Evolutionary conservation across 2,888 invertebrate genomes (phyloP).

Genomic region (Stenotaenia linearis): DNA sequence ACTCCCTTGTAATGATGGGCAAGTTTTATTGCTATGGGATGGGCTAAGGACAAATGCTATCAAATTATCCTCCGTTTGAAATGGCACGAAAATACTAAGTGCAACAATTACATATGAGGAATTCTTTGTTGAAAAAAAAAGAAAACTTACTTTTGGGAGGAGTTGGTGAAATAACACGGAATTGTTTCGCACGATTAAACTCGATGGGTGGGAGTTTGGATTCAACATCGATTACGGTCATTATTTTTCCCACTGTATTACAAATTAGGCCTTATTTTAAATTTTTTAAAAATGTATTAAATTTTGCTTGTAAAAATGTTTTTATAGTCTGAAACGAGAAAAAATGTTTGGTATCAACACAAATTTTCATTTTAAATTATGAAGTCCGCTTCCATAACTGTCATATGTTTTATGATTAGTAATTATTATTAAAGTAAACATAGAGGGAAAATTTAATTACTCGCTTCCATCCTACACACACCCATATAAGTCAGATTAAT

Average conservation of each 20-base stretch:
- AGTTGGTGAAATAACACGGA: background rate
- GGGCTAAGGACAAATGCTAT: background rate
- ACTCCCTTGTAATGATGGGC: background rate
- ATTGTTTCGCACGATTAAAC: background rate
- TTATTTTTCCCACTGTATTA: background rate
- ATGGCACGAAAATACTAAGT: background rate
- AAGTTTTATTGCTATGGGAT: background rate
- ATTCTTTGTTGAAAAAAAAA: background rate
- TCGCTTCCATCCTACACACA: too few relatives aligned
- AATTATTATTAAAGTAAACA: conserved; percentile 9
- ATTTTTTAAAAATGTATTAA: too few relatives aligned
- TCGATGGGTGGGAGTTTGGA: background rate
- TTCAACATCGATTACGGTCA: background rate
- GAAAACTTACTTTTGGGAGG: background rate
- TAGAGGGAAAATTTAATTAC: background rate
- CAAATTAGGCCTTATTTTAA: background rate
- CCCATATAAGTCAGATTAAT: conserved; percentile 3
- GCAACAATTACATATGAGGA: background rate
- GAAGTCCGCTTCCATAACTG: background rate
- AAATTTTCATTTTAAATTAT: background rate
- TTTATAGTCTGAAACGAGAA: background rate
- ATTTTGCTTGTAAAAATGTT: background rate
- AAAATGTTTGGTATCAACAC: background rate
- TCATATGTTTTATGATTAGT: background rate
- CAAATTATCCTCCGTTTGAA: background rate